Evolutionary conservation across 2,888 invertebrate species (phyloP), one percentile per base, ranked within the genome.

Genomic region (Dolichopus griseipennis): DNA sequence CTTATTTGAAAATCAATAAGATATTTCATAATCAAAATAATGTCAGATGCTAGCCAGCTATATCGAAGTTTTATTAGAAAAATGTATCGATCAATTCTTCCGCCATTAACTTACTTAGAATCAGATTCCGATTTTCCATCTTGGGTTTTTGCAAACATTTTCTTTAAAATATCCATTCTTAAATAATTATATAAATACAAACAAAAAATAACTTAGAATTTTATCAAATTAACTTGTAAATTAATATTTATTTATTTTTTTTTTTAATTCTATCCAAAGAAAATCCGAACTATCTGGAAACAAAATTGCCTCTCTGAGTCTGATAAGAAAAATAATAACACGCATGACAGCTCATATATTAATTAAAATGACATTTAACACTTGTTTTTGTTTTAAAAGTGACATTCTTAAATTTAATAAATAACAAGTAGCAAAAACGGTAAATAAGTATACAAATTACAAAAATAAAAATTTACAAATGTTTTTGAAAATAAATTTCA

Each of bases 91-190:
- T 34, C 10, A n/a, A 34, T 37, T 64, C 15, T 20, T 37, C 33
- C 10, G 52, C 52, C 52, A 52, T 52, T 43, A 43, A 61, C 12
- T 65, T 65, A 65, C 43, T 41, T 22, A 9, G 18, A 1, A 18
- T n/a, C 76, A 66, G 71, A 68, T 70, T 75, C 73, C 71, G 73
- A 71, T 67, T 72, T 71, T 70, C 74, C 67, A 62, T 74, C 73
- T 21, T 71, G 62, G 64, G 74, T 72, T 66, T 74, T 72, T 71
- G 75, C 70, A 72, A 75, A 75, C 75, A 75, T 75, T 75, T 76
- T 75, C 74, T 74, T 75, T n/a, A 75, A 71, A 67, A 75, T 75
- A 73, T 75, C 75, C 75, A 75, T 75, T 62, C n/a, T 52, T 15
- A 52, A 52, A 52, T 52, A 52, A 52, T 52, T 52, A 52, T 18